Evolutionary conservation across 2,113 vertebrate genomes (phyloP).

Genomic region (Chitala chitala): DNA sequence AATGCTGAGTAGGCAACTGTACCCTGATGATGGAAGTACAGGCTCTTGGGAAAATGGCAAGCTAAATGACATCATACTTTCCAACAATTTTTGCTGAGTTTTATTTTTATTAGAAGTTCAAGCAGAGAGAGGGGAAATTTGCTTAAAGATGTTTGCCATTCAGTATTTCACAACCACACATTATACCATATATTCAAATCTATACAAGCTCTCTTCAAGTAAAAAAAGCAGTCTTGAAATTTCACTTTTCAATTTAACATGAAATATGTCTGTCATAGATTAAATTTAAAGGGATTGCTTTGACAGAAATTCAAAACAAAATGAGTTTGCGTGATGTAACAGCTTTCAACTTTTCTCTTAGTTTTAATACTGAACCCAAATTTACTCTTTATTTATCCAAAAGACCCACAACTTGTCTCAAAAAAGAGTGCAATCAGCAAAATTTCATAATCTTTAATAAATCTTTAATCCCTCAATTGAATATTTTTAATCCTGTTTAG

Average conservation of each 20-base stretch:
- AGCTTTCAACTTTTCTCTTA: background rate
- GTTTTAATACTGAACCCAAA: background rate
- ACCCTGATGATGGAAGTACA: too few species aligned
- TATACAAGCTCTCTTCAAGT: too few species aligned
- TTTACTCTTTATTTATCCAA: background rate
- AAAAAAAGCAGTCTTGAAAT: too few species aligned
- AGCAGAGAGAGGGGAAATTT: too few species aligned
- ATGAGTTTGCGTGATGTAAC: background rate
- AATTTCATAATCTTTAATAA: background rate
- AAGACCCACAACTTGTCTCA: background rate
- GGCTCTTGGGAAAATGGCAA: too few species aligned
- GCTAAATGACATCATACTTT: too few species aligned
- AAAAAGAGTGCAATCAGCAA: background rate
- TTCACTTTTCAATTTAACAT: background rate
- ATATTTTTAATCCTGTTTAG: background rate
- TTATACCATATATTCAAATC: too few species aligned
- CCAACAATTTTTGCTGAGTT: too few species aligned
- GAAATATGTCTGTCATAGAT: background rate
- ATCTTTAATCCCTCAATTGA: background rate
- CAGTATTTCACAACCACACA: too few species aligned
- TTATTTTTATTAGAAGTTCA: too few species aligned
- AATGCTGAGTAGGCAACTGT: too few species aligned
- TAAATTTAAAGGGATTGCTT: background rate
- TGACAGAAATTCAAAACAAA: conserved; percentile 2
- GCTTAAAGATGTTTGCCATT: too few species aligned